Evolutionary conservation across 1,140 invertebrate genomes (phyloP), one percentile per base, ranked within the genome.

Genomic region (Monomorium pharaonis): DNA sequence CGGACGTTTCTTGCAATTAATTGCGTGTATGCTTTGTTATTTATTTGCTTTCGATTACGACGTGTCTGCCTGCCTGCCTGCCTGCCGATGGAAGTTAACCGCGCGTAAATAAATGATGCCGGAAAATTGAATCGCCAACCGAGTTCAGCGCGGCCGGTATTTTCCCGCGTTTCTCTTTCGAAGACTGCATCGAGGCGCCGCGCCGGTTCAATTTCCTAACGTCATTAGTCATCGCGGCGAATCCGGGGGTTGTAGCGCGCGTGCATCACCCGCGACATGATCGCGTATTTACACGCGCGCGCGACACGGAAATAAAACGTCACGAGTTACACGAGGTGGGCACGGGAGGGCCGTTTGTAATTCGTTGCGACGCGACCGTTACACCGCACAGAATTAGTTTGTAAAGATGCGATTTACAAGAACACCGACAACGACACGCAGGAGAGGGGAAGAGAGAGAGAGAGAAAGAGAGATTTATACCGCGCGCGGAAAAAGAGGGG

Each of bases 371-470:
- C 54, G 74, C 37, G 42, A 18, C n/a, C 44, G 51, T 70, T 83
- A 83, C 78, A 56, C 44, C 33, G 65, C 37, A 33, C n/a, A 67
- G 78, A 83, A 83, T 83, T 83, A 83, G 51, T 83, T 83, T 83
- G 78, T 83, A 83, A 83, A 72, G 78, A 74, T 18, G 78, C 78
- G 78, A 83, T 83, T 83, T 83, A 83, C 78, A 83, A 83, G 78
- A 83, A 72, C 67, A 27, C 54, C 42, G 51, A 74, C 78, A 83
- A 58, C 78, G 67, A 58, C 67, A 24, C 44, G 18, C 18, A 21
- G 5, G 21, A 33, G 67, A 37, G 33, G 5, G 33, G 5, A 5
- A 37, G 33, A 37, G 33, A 37, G 33, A 37, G 33, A 37, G 37
- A 37, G 37, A 37, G 37, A 37, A 7, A 37, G 33, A 14, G 24